phyloP scores from a whole-genome alignment of 2,113 vertebrate species.

The Festucalex cinctus region DNA sequence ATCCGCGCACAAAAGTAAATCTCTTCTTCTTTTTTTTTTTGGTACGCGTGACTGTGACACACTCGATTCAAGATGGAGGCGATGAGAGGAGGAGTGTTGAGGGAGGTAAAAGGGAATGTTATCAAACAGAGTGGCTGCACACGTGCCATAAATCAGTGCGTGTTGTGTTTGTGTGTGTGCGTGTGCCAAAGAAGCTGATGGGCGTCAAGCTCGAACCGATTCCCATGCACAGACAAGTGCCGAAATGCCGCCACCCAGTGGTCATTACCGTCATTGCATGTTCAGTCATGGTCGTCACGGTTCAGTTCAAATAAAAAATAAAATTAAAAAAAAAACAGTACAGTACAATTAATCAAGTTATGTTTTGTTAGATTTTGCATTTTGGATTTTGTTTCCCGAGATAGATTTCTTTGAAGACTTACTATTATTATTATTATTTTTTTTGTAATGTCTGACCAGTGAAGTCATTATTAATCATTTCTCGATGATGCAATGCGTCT shows the following conservation, averaged over 20 bases:
- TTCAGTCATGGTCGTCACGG: neutral
- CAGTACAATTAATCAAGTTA: too few relatives aligned
- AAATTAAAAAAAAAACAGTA: too few relatives aligned
- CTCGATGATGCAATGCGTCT: too few relatives aligned
- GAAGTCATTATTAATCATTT: too few relatives aligned
- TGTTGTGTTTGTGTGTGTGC: neutral
- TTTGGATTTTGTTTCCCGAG: too few relatives aligned
- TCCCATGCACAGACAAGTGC: neutral
- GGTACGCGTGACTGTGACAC: constrained; percentile 7
- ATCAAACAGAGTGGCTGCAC: constrained; percentile 48
- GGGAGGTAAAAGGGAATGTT: constrained; percentile 34
- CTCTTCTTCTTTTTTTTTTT: constrained; percentile 17
- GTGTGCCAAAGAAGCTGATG: constrained; percentile 2
- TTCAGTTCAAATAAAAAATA: neutral
- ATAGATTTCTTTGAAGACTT: too few relatives aligned
- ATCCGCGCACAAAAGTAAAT: constrained; percentile 24
- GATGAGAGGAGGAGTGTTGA: constrained; percentile 22
- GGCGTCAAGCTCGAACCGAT: constrained; percentile 1
- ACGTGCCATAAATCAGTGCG: constrained; percentile 1
- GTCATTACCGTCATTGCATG: constrained; percentile 12
- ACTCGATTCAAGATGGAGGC: constrained; percentile 48
- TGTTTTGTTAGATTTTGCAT: too few relatives aligned
- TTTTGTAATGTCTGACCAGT: too few relatives aligned
- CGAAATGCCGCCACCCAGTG: constrained; percentile 39
- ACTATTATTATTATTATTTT: too few relatives aligned